Evolutionary conservation across 2,888 invertebrate species (phyloP), one percentile per base, ranked within the genome.

Genomic region (Stenoptilia bipunctidactyla): DNA sequence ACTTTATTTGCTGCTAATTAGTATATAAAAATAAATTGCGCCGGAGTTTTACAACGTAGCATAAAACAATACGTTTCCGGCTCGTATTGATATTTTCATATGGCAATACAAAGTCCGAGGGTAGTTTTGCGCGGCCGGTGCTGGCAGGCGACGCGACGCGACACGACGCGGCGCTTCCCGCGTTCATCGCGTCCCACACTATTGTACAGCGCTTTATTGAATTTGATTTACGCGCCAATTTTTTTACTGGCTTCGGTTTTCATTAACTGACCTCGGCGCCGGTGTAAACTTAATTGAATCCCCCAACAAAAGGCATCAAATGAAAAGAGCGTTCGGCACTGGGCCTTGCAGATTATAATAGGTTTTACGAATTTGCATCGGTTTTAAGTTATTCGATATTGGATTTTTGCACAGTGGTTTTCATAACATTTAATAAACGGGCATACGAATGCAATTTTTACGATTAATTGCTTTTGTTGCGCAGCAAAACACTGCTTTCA

Each of bases 231-330:
- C 76, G 76, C 66, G 63, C 64, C 77, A 76, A 75, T 80, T 80
- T 80, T 76, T 80, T 80, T 76, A 77, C 68, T 74, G 74, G 77
- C 72, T 79, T 76, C 69, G 74, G 79, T 79, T 82, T 80, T 82
- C 77, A 79, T 76, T 75, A 79, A 80, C 80, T 77, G 79, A 83
- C 82, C 82, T 76, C 80, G 69, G 75, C 61, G 75, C 70, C 70
- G 75, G 70, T 82, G 82, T 83, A 80, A 83, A 80, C 77, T 82
- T 82, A 83, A 83, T 83, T 82, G 82, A 79, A 82, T 82, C 73
- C 70, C 56, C 64, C 64, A 72, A 82, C 83, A 83, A 83, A 76
- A 77, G 82, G 80, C 73, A 66, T 65, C 65, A 66, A 67, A 73
- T 82, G 82, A 80, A 82, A 82, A 79, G 82, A 79, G 79, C 77